Percentiles rank a stretch among this genome's conserved stretches.
Conservation (phyloP, 2,113 vertebrate species). For the Salvator merianae region DNA sequence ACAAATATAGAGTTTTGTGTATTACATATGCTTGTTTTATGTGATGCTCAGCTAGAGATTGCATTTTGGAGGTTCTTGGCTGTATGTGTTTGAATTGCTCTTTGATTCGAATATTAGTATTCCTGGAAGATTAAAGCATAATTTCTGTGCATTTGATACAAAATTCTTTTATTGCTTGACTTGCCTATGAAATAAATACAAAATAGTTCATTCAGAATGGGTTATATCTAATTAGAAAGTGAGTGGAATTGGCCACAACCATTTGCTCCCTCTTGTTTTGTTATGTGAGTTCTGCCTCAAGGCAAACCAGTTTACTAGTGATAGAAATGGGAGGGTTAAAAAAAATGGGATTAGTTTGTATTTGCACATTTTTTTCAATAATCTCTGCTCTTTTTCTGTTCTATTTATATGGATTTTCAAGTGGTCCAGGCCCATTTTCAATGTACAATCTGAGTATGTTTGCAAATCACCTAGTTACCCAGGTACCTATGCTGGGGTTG, state of each 20-base stretch:
- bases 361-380: no score
- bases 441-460: no score
- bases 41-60: slow-evolving; percentile 31
- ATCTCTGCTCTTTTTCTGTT: no score
- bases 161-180: slow-evolving; percentile 38
- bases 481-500: no score
- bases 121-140: slow-evolving; percentile 49
- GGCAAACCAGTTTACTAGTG: neutral
- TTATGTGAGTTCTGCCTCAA: neutral
- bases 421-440: no score
- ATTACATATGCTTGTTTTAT: slow-evolving; percentile 39
- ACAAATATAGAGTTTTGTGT: slow-evolving; percentile 17
- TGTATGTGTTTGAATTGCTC: slow-evolving; percentile 38
- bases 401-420: no score
- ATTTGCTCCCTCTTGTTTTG: neutral
- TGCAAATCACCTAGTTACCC: no score
- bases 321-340: no score
- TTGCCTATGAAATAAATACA: slow-evolving; percentile 40
- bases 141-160: slow-evolving; percentile 39
- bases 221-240: neutral
- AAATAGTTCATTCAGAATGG: neutral
- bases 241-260: neutral
- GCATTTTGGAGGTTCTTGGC: slow-evolving; percentile 30
- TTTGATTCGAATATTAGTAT: slow-evolving; percentile 58
- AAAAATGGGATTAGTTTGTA: no score